Percentiles rank a stretch among this genome's conserved stretches.
These are phyloP conservation scores for Adelphocoris suturalis DNA, from an alignment of 2,888 invertebrate species.

Conservation along the genomic window DNA sequence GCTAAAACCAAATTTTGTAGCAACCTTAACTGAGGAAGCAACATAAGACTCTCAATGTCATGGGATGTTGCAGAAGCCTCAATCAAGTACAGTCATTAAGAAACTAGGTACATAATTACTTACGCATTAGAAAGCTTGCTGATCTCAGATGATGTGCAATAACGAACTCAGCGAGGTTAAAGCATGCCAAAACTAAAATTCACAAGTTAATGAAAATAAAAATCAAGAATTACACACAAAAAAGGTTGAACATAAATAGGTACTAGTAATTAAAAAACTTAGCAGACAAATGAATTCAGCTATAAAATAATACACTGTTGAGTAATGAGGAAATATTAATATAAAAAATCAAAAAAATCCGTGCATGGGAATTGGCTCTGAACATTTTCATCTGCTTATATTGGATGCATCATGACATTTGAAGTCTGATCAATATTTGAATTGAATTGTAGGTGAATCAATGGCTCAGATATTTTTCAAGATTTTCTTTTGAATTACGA, in stretches of 20 bases:
- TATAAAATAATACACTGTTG: neutral
- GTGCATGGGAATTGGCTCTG: neutral
- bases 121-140: slow-evolving; percentile 56
- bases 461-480: neutral
- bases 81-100: neutral
- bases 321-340: slow-evolving; percentile 5
- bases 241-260: slow-evolving; percentile 1
- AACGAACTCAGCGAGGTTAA: slow-evolving; percentile 62
- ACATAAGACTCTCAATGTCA: neutral
- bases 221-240: slow-evolving; percentile 26
- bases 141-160: slow-evolving; percentile 49
- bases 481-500: neutral
- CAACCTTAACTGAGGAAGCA: neutral
- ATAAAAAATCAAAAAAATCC: neutral
- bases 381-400: neutral
- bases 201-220: slow-evolving; percentile 66
- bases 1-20: neutral
- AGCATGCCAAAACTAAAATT: slow-evolving; percentile 69
- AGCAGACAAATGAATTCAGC: neutral
- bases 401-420: neutral
- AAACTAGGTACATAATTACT: slow-evolving; percentile 52
- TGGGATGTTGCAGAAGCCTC: neutral
- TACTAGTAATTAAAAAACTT: slow-evolving; percentile 12
- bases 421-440: neutral
- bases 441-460: neutral